Conservation (phyloP, 2,113 vertebrate genomes). For the Cephalopterus ornatus region DNA sequence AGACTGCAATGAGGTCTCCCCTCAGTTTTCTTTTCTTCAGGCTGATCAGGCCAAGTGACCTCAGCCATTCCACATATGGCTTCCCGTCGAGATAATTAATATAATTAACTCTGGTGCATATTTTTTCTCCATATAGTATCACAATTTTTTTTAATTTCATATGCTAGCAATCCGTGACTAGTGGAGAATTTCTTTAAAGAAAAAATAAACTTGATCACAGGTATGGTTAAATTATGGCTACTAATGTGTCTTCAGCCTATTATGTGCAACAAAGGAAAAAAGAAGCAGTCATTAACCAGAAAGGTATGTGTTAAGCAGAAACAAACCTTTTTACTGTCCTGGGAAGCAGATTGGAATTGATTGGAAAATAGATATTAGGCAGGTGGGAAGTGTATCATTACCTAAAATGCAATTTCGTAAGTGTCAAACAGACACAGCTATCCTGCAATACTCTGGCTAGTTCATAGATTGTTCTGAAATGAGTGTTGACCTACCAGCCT, state of each 20-base stretch:
- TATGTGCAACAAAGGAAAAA: background rate
- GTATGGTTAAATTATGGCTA: background rate
- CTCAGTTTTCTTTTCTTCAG: background rate
- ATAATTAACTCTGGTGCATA: background rate
- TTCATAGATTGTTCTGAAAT: background rate
- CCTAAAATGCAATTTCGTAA: slow-evolving; percentile 38
- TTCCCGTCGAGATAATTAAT: background rate
- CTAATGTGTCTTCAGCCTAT: background rate
- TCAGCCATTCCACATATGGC: background rate
- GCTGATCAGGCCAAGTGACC: background rate
- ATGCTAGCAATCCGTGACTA: background rate
- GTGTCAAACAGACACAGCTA: background rate
- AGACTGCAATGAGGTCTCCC: background rate
- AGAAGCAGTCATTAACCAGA: background rate
- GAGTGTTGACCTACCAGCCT: background rate
- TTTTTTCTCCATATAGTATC: background rate
- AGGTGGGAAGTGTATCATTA: slow-evolving; percentile 38
- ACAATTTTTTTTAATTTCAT: background rate
- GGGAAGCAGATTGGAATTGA: slow-evolving; percentile 34
- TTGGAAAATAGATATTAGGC: slow-evolving; percentile 12
- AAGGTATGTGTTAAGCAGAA: background rate
- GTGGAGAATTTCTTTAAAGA: background rate
- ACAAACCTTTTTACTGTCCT: background rate
- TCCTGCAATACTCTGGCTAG: background rate
- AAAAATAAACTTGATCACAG: background rate